Evolutionary conservation across 2,113 vertebrate species (phyloP).

Genomic region (Cebidichthys violaceus): DNA sequence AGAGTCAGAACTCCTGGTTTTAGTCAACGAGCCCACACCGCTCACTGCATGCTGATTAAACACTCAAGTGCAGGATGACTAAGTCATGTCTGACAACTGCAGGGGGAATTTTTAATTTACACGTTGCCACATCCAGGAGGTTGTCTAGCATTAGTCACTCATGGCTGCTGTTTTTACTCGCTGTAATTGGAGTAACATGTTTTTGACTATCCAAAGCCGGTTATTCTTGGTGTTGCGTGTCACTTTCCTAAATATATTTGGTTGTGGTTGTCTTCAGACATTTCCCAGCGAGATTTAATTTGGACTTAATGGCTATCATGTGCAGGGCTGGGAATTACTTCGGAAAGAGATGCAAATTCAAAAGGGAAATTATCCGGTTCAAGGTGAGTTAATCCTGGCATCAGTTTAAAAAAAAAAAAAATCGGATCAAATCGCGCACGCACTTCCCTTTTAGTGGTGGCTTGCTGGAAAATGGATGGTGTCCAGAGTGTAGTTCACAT

Average conservation of each 20-base stretch:
- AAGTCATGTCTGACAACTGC: conserved; percentile 75
- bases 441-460: conserved; percentile 38
- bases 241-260: conserved; percentile 46
- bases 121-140: conserved; percentile 65
- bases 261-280: conserved; percentile 63
- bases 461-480: conserved; percentile 67
- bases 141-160: conserved; percentile 69
- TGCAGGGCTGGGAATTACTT: not conserved
- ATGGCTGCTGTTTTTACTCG: conserved; percentile 69
- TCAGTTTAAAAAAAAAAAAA: conserved; percentile 47
- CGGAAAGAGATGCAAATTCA: conserved; percentile 34
- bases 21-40: conserved; percentile 67
- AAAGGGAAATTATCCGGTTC: conserved; percentile 35
- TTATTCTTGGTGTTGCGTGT: conserved; percentile 68
- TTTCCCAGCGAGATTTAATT: conserved; percentile 51
- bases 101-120: conserved; percentile 75
- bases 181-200: conserved; percentile 64
- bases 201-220: conserved; percentile 60
- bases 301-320: conserved; percentile 40
- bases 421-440: conserved; percentile 23
- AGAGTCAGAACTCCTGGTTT: conserved; percentile 60
- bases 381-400: conserved; percentile 59
- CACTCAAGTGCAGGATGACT: conserved; percentile 69
- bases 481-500: conserved; percentile 77
- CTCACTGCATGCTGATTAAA: conserved; percentile 76